Percentiles rank a stretch among this genome's conserved stretches.
phyloP scores from a whole-genome alignment of 2,888 invertebrate species.

The Pteria penguin region DNA sequence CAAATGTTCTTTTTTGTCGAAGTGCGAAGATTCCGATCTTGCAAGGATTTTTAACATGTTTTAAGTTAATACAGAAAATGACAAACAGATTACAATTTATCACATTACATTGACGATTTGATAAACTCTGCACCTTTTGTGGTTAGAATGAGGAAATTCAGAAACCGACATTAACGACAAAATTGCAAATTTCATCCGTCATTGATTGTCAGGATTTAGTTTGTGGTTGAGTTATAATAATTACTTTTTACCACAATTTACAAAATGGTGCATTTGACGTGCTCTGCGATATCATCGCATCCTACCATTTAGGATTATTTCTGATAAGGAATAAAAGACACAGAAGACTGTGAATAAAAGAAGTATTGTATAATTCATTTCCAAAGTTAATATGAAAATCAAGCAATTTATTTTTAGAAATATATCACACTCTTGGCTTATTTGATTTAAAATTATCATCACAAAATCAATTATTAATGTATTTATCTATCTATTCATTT shows the following conservation, averaged over 20 bases:
- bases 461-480: no score
- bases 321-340: no score
- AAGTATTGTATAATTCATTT: no score
- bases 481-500: no score
- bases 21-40: background rate
- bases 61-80: background rate
- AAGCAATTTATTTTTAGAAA: no score
- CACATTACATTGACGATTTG: constrained; percentile 1
- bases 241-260: background rate
- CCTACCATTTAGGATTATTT: no score
- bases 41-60: background rate
- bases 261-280: no score
- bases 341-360: no score
- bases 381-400: no score
- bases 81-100: constrained; percentile 6
- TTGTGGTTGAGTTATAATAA: constrained; percentile 6
- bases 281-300: no score
- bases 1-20: background rate
- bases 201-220: background rate
- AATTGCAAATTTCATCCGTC: constrained; percentile 1
- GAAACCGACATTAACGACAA: background rate
- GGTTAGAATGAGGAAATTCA: background rate
- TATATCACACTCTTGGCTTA: no score
- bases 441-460: no score
- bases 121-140: constrained; percentile 19